Evolutionary conservation across 2,113 vertebrate species (phyloP), one percentile per base, ranked within the genome.

Genomic region (Labeo catla): DNA sequence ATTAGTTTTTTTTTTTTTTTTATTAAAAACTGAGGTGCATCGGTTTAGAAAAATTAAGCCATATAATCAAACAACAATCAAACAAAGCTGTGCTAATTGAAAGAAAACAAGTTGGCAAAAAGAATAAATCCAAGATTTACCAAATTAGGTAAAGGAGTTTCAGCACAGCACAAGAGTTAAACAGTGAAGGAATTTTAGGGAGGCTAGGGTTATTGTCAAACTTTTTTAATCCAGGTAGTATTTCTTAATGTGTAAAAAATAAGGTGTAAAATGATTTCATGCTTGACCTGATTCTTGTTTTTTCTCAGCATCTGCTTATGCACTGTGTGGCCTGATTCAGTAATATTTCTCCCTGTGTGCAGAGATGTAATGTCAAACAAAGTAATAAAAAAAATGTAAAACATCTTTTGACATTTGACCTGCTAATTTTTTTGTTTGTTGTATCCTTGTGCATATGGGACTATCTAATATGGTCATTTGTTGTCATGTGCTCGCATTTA

Each of bases 261-360:
- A 34, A 43, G 8, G 10, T 73, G 2, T 13, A 13, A 74, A 74
- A 66, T 6, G 19, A 47, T 74, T 49, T 74, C 5, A 47, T n/a
- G n/a, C 43, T 49, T 74, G 43, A 13, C 11, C n/a, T 49, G 45
- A n/a, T 49, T 74, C 2, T 74, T 74, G 19, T 72, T 73, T 45
- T 72, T 74, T 72, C 72, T 74, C 45, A 74, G 49, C 72, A 49
- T 74, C 43, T 49, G 21, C 49, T 74, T 23, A 74, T 49, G 21
- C 72, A 7, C 47, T 23, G 72, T 49, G 43, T 49, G 21, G 10
- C 43, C 72, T 13, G 72, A 49, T 74, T 23, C 43, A 66, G 28
- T 66, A 13, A 74, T 49, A 47, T 74, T 74, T 47, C 45, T 13
- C 21, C 39, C 45, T 74, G 45, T 74, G 45, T 74, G n/a, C 21